These are phyloP conservation scores for Calyptomena viridis DNA, from an alignment of 2,113 vertebrate genomes.

Conservation along the genomic window DNA sequence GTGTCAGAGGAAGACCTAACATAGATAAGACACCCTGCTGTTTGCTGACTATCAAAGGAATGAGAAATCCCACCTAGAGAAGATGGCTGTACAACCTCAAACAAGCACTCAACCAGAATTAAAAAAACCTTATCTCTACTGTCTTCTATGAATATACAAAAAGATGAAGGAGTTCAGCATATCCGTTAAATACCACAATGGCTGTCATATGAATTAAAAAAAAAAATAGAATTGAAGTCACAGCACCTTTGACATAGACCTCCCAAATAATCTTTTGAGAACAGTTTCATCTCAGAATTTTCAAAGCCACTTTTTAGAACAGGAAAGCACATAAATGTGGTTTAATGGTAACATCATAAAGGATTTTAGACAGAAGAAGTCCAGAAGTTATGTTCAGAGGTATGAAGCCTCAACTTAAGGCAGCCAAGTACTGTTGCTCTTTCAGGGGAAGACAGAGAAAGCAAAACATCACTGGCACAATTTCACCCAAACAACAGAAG, in stretches of 20 bases:
- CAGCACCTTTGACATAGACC: neutral
- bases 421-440: neutral
- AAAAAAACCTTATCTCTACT: neutral
- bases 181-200: neutral
- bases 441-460: neutral
- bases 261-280: neutral
- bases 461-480: neutral
- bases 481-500: neutral
- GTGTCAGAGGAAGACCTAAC: neutral
- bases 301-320: neutral
- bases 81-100: constrained; percentile 4
- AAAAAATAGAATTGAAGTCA: neutral
- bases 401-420: neutral
- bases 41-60: neutral
- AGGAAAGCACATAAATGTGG: neutral
- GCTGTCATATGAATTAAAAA: neutral
- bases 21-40: neutral
- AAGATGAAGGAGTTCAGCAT: neutral
- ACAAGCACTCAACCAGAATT: neutral
- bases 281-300: neutral
- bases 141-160: neutral
- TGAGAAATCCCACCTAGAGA: neutral
- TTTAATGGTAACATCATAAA: neutral
- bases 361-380: neutral
- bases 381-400: neutral